A percentile compares a stretch with the other conserved stretches of the same genome.
Evolutionary conservation across 2,888 invertebrate species (phyloP).

Genomic region (Mallateleia sp.): DNA sequence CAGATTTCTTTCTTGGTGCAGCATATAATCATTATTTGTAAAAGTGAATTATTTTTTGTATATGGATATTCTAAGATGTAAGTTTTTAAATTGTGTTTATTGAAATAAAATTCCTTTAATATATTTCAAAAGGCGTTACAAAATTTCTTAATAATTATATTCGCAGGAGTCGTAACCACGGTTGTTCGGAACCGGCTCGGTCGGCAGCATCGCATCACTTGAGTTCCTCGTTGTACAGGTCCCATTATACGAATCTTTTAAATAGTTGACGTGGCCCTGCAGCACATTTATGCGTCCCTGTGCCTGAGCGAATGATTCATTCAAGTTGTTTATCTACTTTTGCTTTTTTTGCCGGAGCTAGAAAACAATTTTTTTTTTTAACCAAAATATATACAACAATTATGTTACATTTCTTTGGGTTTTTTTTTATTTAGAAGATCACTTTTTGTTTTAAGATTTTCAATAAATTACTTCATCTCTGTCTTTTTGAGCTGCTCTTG

Average conservation of each 20-base stretch:
- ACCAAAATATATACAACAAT: too few relatives aligned
- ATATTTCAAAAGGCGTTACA: slow-evolving; percentile 49
- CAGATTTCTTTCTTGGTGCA: slow-evolving; percentile 30
- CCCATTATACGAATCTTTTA: slow-evolving; percentile 90
- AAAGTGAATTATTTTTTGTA: slow-evolving; percentile 59
- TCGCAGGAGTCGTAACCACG: slow-evolving; percentile 87
- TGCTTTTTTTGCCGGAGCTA: slow-evolving; percentile 93
- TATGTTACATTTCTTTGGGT: too few relatives aligned
- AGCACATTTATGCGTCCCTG: slow-evolving; percentile 92
- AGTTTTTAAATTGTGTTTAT: slow-evolving; percentile 60
- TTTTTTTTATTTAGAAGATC: too few relatives aligned
- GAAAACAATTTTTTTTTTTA: too few relatives aligned
- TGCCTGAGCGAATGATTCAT: slow-evolving; percentile 93
- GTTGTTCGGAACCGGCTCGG: slow-evolving; percentile 67
- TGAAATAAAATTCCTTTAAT: slow-evolving; percentile 71
- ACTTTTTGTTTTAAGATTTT: too few relatives aligned
- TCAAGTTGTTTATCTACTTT: slow-evolving; percentile 92
- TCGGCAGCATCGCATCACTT: slow-evolving; percentile 80
- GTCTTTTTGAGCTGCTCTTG: slow-evolving; percentile 92
- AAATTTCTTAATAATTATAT: slow-evolving; percentile 84
- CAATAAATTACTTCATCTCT: slow-evolving; percentile 91
- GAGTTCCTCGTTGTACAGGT: slow-evolving; percentile 84
- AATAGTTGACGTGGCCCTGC: slow-evolving; percentile 92
- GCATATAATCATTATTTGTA: slow-evolving; percentile 35
- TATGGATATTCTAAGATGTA: slow-evolving; percentile 62